Conservation (phyloP, 2,797 vertebrate genomes). For the Pseudochirops cupreus region DNA sequence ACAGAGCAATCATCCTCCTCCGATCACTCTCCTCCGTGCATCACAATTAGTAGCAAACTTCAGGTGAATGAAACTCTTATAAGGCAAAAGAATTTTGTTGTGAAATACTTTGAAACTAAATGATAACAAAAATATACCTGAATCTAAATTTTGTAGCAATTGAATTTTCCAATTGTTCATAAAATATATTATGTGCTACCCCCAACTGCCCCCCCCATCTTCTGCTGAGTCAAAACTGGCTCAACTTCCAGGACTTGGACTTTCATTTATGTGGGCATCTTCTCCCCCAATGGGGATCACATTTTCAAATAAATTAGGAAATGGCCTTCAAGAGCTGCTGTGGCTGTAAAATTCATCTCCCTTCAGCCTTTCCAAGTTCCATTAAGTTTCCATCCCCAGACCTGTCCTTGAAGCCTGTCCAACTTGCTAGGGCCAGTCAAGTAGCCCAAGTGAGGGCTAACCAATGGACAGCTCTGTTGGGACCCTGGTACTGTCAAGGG, state of each 20-base stretch:
- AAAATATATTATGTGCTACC: background rate
- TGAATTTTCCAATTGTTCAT: slow-evolving; percentile 11
- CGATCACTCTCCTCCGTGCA: background rate
- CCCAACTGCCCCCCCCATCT: background rate
- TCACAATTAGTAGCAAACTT: slow-evolving; percentile 22
- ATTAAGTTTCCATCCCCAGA: background rate
- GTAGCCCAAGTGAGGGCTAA: background rate
- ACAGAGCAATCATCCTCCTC: background rate
- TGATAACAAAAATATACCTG: slow-evolving; percentile 19
- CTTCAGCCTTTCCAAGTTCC: background rate
- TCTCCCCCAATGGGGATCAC: slow-evolving; percentile 8
- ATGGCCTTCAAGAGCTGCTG: background rate
- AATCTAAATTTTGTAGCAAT: slow-evolving; percentile 28
- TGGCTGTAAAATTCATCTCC: background rate
- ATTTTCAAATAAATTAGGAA: slow-evolving; percentile 7
- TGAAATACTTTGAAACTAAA: background rate
- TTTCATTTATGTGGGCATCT: slow-evolving; percentile 16
- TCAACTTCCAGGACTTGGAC: slow-evolving; percentile 37
- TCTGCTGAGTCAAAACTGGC: slow-evolving; percentile 27
- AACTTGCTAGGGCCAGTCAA: background rate
- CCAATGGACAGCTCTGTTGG: background rate
- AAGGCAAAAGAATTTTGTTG: slow-evolving; percentile 31
- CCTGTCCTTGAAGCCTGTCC: too few species aligned
- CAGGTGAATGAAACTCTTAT: slow-evolving; percentile 9
- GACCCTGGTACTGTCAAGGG: too few species aligned